Base-by-base conservation (phyloP, 2,113 vertebrate genomes). In the Platysteira castanea region DNA sequence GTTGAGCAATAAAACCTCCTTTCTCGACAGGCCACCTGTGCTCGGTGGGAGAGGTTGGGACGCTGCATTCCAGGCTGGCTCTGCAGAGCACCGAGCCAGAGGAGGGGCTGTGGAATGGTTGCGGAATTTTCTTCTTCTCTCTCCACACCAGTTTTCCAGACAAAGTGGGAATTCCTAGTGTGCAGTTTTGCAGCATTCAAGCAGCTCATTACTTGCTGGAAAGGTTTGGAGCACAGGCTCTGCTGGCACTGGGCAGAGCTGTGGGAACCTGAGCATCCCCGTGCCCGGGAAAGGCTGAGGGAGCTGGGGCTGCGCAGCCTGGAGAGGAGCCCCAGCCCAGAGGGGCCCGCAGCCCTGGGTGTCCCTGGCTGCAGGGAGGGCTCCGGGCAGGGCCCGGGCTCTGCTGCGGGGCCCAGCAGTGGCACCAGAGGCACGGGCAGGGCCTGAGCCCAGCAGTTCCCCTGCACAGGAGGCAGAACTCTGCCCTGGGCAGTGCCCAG, bases 311-410 rank as follows among this genome's bases (percentile, higher is more conserved):
- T 81, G 86, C 16, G 15, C 6, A 44, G 76, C 4, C 50, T 50
- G 18, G 11, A 65, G 50, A 74, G 68, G 30, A 71, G 49, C 35
- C 49, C 16, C 70, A 49, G 69, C 75, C 31, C 49, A 79, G 74
- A 79, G 75, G 84, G 41, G 17, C 30, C 64, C 84, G 54, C 10
- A 75, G 41, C 4, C 84, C 65, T 39, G n/a, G 39, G 2, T 61
- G 74, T 70, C 75, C 65, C 74, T 54, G 84, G 27, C n/a, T 47
- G 74, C 75, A 80, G 75, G 56, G 75, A 80, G 57, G 73, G 74
- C 10, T 35, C 76, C 31, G 49, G 31, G 85, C 67, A n/a, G n/a
- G n/a, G n/a, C n/a, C n/a, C n/a, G n/a, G n/a, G n/a, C n/a, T n/a
- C n/a, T n/a, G n/a, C n/a, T n/a, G n/a, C n/a, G n/a, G n/a, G n/a